Conservation (phyloP, 2,797 vertebrate species). For the Xenops minutus region DNA sequence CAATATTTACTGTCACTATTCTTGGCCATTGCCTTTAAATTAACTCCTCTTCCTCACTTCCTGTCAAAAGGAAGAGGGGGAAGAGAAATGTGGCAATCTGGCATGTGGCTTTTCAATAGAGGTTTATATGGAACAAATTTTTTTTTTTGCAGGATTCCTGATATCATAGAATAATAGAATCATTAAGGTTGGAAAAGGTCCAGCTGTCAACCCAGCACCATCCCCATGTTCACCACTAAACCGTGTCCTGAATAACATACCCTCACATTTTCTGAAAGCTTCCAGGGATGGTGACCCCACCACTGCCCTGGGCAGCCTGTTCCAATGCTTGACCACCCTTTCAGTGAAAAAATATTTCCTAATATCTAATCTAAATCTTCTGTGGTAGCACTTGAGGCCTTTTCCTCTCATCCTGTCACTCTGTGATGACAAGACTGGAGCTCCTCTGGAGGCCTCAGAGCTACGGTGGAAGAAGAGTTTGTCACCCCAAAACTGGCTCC, state of each 20-base stretch:
- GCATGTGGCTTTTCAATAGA: neutral
- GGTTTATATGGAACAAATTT: neutral
- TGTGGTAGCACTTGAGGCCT: neutral
- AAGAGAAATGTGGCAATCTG: neutral
- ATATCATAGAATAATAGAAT: neutral
- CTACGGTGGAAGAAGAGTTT: neutral
- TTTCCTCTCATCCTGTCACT: neutral
- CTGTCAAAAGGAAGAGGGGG: neutral
- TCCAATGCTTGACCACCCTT: neutral
- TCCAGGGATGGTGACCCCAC: neutral
- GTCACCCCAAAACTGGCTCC: neutral
- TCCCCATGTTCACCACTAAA: fast-evolving
- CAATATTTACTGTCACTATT: neutral
- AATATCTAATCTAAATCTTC: neutral
- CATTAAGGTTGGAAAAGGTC: neutral
- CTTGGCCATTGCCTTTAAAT: neutral
- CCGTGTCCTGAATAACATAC: neutral
- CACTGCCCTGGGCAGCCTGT: neutral
- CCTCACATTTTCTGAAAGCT: no score
- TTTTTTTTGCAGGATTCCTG: neutral
- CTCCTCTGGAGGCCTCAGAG: neutral
- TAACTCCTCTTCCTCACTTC: neutral
- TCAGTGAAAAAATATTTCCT: neutral
- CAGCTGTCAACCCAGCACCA: neutral
- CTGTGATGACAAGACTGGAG: neutral